Conservation (phyloP, 2,888 invertebrate genomes). For the Caenorhabditis sp. region DNA sequence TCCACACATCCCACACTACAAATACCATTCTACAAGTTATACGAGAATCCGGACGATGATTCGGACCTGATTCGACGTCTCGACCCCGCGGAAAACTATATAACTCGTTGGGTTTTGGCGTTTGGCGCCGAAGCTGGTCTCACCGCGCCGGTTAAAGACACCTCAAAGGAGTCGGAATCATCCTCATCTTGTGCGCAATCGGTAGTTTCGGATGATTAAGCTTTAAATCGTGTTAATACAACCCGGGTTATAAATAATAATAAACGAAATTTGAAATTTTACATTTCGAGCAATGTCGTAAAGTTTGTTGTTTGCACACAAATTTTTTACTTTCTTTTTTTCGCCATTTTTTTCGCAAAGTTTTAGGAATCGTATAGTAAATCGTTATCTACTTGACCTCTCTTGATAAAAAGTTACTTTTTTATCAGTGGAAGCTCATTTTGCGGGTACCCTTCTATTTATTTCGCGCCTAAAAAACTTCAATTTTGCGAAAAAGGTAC, state of each 20-base stretch:
- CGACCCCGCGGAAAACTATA: constrained; percentile 11
- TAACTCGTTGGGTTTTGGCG: constrained; percentile 28
- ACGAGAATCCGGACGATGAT: constrained; percentile 34
- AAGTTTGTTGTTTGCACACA: not conserved
- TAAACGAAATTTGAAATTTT: no score
- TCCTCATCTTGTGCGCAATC: constrained; percentile 33
- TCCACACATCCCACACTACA: constrained; percentile 34
- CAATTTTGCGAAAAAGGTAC: not conserved
- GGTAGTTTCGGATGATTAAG: constrained; percentile 24
- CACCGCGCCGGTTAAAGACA: not conserved
- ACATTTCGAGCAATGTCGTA: no score
- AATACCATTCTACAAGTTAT: constrained; percentile 38
- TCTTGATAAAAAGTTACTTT: no score
- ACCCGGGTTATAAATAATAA: no score
- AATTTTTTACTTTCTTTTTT: not conserved
- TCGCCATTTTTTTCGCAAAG: no score
- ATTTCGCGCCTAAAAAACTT: not conserved
- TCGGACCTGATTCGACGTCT: constrained; percentile 13
- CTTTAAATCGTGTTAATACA: not conserved
- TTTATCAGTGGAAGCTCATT: no score
- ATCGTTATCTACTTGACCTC: no score
- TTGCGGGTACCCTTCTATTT: not conserved
- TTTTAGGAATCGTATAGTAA: no score
- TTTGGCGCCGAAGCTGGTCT: constrained; percentile 36
- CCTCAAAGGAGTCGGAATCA: constrained; percentile 7